Conservation (phyloP, 2,113 vertebrate species). For the Tinamus guttatus region DNA sequence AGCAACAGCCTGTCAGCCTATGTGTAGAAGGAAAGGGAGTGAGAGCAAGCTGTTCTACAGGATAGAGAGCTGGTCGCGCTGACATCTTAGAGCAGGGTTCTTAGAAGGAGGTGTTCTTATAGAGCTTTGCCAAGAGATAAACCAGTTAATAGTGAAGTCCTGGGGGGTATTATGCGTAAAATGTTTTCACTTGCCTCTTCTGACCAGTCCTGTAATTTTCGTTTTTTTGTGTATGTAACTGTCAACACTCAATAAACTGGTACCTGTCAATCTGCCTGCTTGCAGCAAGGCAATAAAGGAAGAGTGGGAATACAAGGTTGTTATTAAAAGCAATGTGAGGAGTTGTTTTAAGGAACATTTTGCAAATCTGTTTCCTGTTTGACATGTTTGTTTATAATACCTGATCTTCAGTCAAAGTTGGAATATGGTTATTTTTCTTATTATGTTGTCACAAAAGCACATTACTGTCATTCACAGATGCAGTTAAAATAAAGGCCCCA, state of each 20-base stretch:
- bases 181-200: background rate
- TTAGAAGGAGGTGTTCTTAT: background rate
- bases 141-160: background rate
- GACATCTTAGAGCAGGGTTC: background rate
- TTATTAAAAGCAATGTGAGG: background rate
- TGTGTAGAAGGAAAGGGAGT: background rate
- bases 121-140: background rate
- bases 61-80: background rate
- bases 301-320: slow-evolving; percentile 25
- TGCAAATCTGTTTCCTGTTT: slow-evolving; percentile 42
- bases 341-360: slow-evolving; percentile 5
- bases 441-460: background rate
- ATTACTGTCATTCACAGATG: background rate
- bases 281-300: slow-evolving; percentile 25
- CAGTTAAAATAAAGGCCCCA: background rate
- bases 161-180: background rate
- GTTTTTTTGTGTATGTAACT: background rate
- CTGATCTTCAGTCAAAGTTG: background rate
- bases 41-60: background rate
- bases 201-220: background rate
- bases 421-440: background rate
- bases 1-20: background rate
- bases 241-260: background rate
- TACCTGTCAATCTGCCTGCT: slow-evolving; percentile 30
- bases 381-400: slow-evolving; percentile 17